phyloP scores from a whole-genome alignment of 2,797 vertebrate species.

The Sylvia borin region DNA sequence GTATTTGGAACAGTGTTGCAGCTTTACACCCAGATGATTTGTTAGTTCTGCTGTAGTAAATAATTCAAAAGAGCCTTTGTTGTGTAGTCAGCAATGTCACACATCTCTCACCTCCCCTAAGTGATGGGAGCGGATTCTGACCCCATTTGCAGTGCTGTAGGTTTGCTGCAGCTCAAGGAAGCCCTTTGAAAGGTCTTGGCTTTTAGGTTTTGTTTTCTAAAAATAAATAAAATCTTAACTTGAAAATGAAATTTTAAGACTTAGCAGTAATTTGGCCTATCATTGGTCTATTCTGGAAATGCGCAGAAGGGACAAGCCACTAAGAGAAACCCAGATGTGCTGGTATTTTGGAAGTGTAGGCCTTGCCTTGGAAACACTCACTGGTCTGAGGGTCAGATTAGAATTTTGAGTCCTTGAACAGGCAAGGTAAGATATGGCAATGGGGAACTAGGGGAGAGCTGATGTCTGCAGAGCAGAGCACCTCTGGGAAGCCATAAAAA shows the following conservation, averaged over 20 bases:
- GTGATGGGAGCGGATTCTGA: neutral
- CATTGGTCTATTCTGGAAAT: neutral
- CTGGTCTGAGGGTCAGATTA: neutral
- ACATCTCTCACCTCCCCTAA: neutral
- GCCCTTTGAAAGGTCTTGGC: neutral
- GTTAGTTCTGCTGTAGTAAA: constrained; percentile 18
- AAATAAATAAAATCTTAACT: neutral
- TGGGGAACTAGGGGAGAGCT: neutral
- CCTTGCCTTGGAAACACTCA: neutral
- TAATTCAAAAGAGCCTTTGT: constrained; percentile 35
- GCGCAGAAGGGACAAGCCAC: neutral
- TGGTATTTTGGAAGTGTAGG: neutral
- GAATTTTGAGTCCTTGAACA: neutral
- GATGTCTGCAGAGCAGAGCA: neutral
- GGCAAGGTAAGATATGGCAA: neutral
- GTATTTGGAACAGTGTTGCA: neutral
- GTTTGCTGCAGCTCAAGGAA: neutral
- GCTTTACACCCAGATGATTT: neutral
- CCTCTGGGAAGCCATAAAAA: neutral
- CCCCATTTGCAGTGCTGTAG: neutral
- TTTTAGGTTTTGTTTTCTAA: neutral
- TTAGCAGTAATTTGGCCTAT: neutral
- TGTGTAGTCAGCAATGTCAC: neutral
- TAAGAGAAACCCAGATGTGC: neutral
- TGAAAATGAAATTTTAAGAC: neutral